A percentile compares a stretch with the other conserved stretches of the same genome.
phyloP scores from a whole-genome alignment of 2,797 vertebrate genomes.

The Sebastiscus tertius region DNA sequence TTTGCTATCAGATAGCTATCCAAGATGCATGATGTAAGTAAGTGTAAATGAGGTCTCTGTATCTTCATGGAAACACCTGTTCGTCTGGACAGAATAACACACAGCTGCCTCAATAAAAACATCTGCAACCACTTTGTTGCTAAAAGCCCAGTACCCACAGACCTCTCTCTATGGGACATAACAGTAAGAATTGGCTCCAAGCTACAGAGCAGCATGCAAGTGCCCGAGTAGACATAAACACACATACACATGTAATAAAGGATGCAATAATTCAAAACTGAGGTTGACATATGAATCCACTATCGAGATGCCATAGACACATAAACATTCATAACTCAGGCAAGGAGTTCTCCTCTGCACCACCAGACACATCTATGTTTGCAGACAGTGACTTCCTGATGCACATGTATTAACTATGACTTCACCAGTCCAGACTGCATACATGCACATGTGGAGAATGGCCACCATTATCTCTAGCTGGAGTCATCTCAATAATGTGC shows the following conservation, averaged over 20 bases:
- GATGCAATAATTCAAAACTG: not conserved
- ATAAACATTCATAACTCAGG: not conserved
- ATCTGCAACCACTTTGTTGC: constrained; percentile 47
- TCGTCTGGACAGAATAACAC: constrained; percentile 27
- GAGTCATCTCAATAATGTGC: not conserved
- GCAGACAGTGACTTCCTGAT: constrained; percentile 41
- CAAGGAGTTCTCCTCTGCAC: not conserved
- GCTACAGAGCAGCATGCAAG: constrained; percentile 13
- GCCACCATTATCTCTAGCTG: not conserved
- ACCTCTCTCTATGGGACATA: constrained; percentile 9
- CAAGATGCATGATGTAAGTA: not conserved
- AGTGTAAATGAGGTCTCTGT: not conserved
- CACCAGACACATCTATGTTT: constrained; percentile 25
- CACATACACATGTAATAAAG: not conserved
- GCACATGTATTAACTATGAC: constrained; percentile 39
- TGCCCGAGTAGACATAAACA: constrained; percentile 26
- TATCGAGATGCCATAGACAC: not conserved
- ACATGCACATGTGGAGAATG: constrained; percentile 13
- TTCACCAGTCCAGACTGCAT: constrained; percentile 27
- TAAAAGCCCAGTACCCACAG: constrained; percentile 8
- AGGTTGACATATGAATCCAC: not conserved
- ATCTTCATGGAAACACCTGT: constrained; percentile 40
- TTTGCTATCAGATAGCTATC: not conserved
- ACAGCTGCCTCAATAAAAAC: constrained; percentile 18
- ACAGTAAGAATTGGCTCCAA: not conserved